Evolutionary conservation across 1,140 invertebrate species (phyloP).

Genomic region (Aradophagus sp.): DNA sequence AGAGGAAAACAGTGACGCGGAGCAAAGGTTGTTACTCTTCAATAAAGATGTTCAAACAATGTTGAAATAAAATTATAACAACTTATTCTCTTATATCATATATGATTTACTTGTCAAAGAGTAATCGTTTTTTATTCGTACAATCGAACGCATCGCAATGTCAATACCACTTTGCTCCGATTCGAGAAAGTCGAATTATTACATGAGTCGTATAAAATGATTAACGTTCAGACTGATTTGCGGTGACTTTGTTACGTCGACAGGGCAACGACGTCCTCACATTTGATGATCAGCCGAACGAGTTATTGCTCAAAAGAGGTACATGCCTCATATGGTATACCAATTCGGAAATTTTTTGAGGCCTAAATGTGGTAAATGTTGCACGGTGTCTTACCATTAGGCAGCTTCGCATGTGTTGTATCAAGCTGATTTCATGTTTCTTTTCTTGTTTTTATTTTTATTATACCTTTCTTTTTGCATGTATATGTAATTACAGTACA

Average conservation of each 20-base stretch:
- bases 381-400: slow-evolving; percentile 53
- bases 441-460: slow-evolving; percentile 11
- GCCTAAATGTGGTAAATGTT: slow-evolving; percentile 19
- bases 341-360: slow-evolving; percentile 20
- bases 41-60: no score
- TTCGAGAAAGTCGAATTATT: slow-evolving; percentile 48
- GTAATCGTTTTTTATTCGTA: no score
- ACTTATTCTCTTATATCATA: no score
- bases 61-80: no score
- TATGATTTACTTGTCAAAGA: no score
- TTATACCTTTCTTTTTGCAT: no score
- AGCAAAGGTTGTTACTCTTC: slow-evolving; percentile 37
- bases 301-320: slow-evolving; percentile 53
- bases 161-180: slow-evolving; percentile 56
- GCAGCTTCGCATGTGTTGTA: slow-evolving; percentile 45
- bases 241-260: slow-evolving; percentile 27
- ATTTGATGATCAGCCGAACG: slow-evolving; percentile 19
- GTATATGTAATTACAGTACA: no score
- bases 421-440: slow-evolving; percentile 1
- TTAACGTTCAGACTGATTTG: slow-evolving; percentile 32
- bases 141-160: no score
- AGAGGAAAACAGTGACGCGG: no score
- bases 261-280: slow-evolving; percentile 17
- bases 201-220: slow-evolving; percentile 54
- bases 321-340: slow-evolving; percentile 43